A percentile compares a stretch with the other conserved stretches of the same genome.
Conservation (phyloP, 2,113 vertebrate genomes). For the Chrysochloris asiatica region DNA sequence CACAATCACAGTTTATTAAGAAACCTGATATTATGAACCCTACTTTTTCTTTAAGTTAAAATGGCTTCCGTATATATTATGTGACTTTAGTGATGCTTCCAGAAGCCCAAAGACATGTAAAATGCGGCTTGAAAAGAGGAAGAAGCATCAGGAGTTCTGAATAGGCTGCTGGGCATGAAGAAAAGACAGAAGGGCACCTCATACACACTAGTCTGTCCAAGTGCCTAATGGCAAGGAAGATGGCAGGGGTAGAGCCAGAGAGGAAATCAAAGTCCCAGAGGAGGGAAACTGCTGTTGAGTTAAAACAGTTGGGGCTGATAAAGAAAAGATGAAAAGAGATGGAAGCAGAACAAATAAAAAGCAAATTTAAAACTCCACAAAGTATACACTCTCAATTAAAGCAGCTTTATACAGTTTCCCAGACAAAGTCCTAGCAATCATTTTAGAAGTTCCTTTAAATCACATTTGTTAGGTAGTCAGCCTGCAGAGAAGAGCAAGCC, state of each 20-base stretch:
- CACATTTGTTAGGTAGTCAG: background rate
- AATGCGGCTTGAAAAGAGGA: background rate
- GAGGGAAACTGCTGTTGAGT: background rate
- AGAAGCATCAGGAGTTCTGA: background rate
- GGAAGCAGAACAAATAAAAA: slow-evolving; percentile 38
- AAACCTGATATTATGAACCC: slow-evolving; percentile 22
- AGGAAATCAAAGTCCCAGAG: background rate
- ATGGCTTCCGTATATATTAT: slow-evolving; percentile 23
- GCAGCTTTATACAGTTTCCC: slow-evolving; percentile 9
- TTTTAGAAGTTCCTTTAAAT: slow-evolving; percentile 52
- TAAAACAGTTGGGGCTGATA: background rate
- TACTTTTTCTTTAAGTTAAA: slow-evolving; percentile 54
- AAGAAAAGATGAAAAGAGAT: background rate
- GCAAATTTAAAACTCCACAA: slow-evolving; percentile 44
- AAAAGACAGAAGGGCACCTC: background rate
- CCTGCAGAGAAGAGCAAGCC: background rate
- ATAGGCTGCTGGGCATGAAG: background rate
- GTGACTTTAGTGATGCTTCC: background rate
- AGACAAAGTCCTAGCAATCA: slow-evolving; percentile 35
- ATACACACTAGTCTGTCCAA: background rate
- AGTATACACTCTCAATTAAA: slow-evolving; percentile 6
- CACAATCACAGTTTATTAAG: slow-evolving; percentile 55
- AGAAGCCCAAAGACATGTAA: slow-evolving; percentile 28
- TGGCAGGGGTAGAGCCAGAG: slow-evolving; percentile 8
- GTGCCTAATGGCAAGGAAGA: background rate